These are phyloP conservation scores for Triops cancriformis DNA, from an alignment of 1,140 invertebrate species.

Conservation along the genomic window DNA sequence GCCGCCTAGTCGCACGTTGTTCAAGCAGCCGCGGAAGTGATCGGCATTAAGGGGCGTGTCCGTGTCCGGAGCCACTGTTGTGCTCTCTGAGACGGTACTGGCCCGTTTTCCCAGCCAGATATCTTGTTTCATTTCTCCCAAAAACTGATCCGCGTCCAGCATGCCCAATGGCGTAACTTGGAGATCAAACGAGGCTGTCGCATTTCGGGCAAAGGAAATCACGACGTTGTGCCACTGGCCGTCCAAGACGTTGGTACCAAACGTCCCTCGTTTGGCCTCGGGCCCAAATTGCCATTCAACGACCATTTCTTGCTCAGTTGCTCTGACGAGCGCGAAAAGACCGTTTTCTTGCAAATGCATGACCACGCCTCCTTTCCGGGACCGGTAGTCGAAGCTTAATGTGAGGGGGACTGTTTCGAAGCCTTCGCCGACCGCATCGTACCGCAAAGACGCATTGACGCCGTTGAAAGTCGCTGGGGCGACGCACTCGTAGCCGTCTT, in stretches of 20 bases:
- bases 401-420: slow-evolving; percentile 20
- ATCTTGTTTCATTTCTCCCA: not conserved
- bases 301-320: slow-evolving; percentile 16
- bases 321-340: slow-evolving; percentile 19
- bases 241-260: slow-evolving; percentile 31
- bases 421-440: slow-evolving; percentile 28
- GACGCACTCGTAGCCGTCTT: slow-evolving; percentile 87
- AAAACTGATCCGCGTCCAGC: not conserved
- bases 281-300: slow-evolving; percentile 25
- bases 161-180: not conserved
- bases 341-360: slow-evolving; percentile 24
- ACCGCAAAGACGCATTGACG: slow-evolving; percentile 33
- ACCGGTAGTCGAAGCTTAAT: slow-evolving; percentile 29
- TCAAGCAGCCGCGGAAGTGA: slow-evolving; percentile 72
- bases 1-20: slow-evolving; percentile 75
- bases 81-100: not conserved
- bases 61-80: not conserved
- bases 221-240: slow-evolving; percentile 36
- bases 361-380: slow-evolving; percentile 23
- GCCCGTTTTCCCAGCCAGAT: not conserved
- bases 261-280: slow-evolving; percentile 15
- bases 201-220: slow-evolving; percentile 28
- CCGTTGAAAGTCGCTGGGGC: slow-evolving; percentile 79
- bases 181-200: slow-evolving; percentile 5
- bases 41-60: not conserved